Percentiles rank a stretch among this genome's conserved stretches.
phyloP scores from a whole-genome alignment of 2,797 vertebrate genomes.

The Chelonia mydas region DNA sequence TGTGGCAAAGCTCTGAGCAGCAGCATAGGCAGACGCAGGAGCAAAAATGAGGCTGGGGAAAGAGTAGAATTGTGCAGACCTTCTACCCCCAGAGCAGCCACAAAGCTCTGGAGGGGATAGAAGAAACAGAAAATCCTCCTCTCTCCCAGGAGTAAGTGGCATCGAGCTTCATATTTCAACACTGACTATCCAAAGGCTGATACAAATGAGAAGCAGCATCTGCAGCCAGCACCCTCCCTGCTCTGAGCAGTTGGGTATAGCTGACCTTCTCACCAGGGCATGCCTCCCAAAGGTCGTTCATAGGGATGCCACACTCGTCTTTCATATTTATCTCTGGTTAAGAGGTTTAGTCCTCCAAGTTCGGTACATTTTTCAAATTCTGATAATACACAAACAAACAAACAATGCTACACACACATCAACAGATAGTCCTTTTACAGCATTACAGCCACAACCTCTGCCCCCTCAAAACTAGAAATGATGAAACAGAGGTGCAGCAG shows the following conservation, averaged over 20 bases:
- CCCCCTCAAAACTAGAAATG: neutral
- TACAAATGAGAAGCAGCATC: neutral
- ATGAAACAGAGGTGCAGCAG: neutral
- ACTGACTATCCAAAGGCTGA: neutral
- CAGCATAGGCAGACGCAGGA: neutral
- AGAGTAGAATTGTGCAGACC: neutral
- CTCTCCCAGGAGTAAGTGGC: neutral
- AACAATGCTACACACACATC: neutral
- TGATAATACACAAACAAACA: neutral
- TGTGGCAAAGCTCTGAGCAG: accelerated
- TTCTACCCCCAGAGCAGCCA: neutral
- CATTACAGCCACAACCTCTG: neutral
- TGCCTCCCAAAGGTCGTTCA: neutral
- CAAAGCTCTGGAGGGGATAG: neutral
- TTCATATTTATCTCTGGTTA: neutral
- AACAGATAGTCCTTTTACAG: neutral
- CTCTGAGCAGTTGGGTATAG: neutral
- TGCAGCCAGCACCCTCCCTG: neutral
- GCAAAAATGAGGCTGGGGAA: neutral
- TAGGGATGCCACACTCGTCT: neutral
- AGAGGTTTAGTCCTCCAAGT: neutral
- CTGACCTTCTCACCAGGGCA: neutral
- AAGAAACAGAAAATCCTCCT: neutral
- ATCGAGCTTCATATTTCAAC: neutral
- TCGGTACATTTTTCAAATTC: neutral